These are phyloP conservation scores for Drosophila eohydei DNA, from an alignment of 2,888 invertebrate genomes.

Conservation along the genomic window DNA sequence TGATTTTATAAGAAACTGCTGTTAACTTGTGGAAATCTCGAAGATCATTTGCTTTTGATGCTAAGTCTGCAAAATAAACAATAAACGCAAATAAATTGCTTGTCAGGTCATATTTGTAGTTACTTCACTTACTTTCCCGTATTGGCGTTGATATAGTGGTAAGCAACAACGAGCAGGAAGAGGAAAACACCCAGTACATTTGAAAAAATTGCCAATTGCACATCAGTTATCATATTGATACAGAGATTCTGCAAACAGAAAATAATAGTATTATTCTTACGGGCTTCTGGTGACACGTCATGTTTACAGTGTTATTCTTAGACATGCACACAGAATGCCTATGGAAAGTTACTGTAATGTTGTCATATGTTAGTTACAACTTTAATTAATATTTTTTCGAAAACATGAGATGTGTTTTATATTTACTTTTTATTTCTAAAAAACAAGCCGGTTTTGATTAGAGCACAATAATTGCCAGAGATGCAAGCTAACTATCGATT, in stretches of 20 bases:
- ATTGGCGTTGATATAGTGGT: conserved; percentile 97
- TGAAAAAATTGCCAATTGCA: conserved; percentile 97
- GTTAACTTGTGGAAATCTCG: conserved; percentile 43
- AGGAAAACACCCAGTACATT: conserved; percentile 97
- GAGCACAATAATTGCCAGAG: conserved; percentile 4
- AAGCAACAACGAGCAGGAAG: conserved; percentile 96
- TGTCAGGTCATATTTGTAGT: background rate
- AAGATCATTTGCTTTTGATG: conserved; percentile 62
- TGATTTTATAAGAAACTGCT: conserved; percentile 43
- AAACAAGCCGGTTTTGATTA: conserved; percentile 56
- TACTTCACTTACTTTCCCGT: conserved; percentile 75
- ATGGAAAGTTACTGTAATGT: fast-evolving
- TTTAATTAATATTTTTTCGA: fast-evolving
- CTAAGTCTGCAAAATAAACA: conserved; percentile 55
- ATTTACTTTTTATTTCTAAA: conserved; percentile 55
- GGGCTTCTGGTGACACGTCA: conserved; percentile 64
- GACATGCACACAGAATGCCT: background rate
- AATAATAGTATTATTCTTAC: conserved; percentile 20
- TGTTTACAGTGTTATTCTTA: conserved; percentile 21
- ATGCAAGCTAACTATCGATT: conserved; percentile 30
- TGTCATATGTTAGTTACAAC: background rate
- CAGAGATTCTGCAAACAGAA: conserved; percentile 20
- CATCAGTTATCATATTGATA: conserved; percentile 95
- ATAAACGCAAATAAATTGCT: conserved; percentile 27
- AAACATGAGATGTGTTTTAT: background rate